Percentiles rank a stretch among this genome's conserved stretches.
These are phyloP conservation scores for Philantomba maxwellii DNA, from an alignment of 2,113 vertebrate species.

Conservation along the genomic window DNA sequence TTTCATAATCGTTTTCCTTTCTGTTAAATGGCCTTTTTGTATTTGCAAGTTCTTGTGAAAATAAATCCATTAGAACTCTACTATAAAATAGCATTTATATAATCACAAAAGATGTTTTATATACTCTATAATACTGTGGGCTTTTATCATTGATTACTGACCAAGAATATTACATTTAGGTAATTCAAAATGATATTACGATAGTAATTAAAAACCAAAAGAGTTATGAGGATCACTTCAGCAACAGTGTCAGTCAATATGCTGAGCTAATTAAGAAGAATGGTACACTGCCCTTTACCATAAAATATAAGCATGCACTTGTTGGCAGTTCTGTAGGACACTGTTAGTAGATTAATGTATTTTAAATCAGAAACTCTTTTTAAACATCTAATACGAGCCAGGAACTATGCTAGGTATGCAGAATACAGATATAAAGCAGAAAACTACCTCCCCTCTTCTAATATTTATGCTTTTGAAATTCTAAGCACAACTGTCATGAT, in stretches of 20 bases:
- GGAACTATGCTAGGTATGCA: neutral
- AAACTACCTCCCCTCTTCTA: neutral
- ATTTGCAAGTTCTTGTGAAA: neutral
- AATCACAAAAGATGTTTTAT: neutral
- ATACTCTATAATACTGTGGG: neutral
- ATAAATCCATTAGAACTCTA: neutral
- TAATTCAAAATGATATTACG: neutral
- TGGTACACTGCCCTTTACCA: neutral
- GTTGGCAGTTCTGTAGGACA: neutral
- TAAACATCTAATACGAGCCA: neutral
- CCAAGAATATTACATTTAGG: neutral
- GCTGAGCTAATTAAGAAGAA: neutral
- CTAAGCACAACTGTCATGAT: neutral
- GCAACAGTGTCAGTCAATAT: neutral
- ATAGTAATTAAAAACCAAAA: slow-evolving; percentile 19
- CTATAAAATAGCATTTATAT: neutral
- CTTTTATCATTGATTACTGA: slow-evolving; percentile 14
- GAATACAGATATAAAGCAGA: neutral
- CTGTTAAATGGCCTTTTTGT: neutral
- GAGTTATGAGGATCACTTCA: neutral
- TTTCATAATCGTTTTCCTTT: neutral
- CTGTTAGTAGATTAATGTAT: neutral
- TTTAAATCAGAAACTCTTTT: neutral
- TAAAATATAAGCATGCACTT: neutral
- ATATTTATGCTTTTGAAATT: neutral